Evolutionary conservation across 2,797 vertebrate species (phyloP), one percentile per base, ranked within the genome.

Genomic region (Hypotaenidia philippensis): DNA sequence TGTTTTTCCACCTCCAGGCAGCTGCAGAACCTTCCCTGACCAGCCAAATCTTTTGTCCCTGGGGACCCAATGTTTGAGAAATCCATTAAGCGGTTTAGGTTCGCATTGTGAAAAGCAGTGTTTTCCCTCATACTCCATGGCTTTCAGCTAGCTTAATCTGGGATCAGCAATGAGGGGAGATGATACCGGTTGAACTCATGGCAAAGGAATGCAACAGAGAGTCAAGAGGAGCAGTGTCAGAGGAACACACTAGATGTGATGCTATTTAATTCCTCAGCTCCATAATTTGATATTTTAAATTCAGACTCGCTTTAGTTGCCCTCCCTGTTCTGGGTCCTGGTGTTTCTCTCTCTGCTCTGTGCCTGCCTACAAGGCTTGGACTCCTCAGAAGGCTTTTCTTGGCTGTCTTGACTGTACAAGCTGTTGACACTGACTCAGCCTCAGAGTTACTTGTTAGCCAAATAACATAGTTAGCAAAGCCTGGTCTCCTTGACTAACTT

Each of bases 1-100:
- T 86, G 38, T 93, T 91, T 94, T 81, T 59, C 74, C 69, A 66
- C 74, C 91, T 93, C 69, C 69, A 88, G 55, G 50, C 94, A 96
- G 91, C 89, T 96, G 94, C 65, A 93, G 76, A 91, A 68, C 69
- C 64, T 94, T 92, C 52, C 40, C 50, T 2, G 5, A 45, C 36
- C 55, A 86, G 41, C 64, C 84, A 90, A 59, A 69, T 57, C 13
- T 86, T 65, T 61, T 41, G n/a, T 78, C 95, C 55, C 87, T 77
- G 38, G 93, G 75, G 94, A 64, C 59, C 50, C 69, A 59, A 71
- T 0, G 3, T 59, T 90, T 82, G 72, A 61, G 61, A 88, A 95
- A 83, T 23, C 22, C 38, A 52, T 50, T 38, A 52, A 76, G 11
- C 1, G 6, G 15, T 29, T 27, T 47, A 74, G 60, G 50, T 75